A percentile compares a stretch with the other conserved stretches of the same genome.
phyloP scores from a whole-genome alignment of 1,140 invertebrate genomes.

The Drosophila prosaltans region DNA sequence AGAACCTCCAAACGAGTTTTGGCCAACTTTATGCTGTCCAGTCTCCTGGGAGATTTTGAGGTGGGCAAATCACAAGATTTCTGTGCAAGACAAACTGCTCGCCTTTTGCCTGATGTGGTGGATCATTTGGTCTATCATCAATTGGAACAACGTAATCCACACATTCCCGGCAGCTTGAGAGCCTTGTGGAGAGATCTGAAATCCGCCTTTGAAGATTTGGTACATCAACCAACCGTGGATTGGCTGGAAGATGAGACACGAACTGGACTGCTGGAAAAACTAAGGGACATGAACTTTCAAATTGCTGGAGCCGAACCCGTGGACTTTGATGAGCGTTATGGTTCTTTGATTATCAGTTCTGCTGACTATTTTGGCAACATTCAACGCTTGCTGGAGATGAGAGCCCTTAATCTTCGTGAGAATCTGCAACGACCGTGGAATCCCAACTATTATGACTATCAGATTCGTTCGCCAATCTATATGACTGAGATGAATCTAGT shows the following conservation, averaged over 20 bases:
- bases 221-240: constrained; percentile 18
- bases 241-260: constrained; percentile 62
- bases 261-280: constrained; percentile 53
- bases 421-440: constrained; percentile 91
- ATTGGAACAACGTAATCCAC: constrained; percentile 46
- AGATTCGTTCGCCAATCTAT: constrained; percentile 95
- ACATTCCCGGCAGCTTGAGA: constrained; percentile 51
- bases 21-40: constrained; percentile 89
- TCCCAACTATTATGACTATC: constrained; percentile 92
- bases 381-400: constrained; percentile 87
- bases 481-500: constrained; percentile 98
- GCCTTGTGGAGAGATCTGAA: constrained; percentile 66
- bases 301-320: constrained; percentile 46
- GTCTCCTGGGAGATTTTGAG: constrained; percentile 83
- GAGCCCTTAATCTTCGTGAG: constrained; percentile 87
- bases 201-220: constrained; percentile 44
- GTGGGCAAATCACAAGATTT: constrained; percentile 27
- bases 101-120: constrained; percentile 59
- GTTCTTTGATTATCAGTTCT: constrained; percentile 84
- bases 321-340: constrained; percentile 83
- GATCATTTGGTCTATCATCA: constrained; percentile 60
- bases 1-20: constrained; percentile 84
- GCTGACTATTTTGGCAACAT: constrained; percentile 96
- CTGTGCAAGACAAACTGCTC: constrained; percentile 48
- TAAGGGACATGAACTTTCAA: constrained; percentile 60